Conservation (phyloP, 1,140 invertebrate species). For the Rhyacophila brunnea region DNA sequence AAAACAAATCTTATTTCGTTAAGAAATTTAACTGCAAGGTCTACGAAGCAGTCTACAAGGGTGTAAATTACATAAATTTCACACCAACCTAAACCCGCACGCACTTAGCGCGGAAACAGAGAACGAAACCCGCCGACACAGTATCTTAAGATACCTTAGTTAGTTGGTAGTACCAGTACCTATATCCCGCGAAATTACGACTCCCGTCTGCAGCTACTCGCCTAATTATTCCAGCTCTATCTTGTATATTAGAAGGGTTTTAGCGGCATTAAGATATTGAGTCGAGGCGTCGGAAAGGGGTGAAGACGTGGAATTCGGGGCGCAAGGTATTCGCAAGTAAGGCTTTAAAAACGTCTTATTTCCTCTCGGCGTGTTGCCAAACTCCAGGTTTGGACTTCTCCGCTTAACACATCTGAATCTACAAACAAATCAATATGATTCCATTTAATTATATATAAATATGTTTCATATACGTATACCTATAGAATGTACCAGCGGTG, state of each 20-base stretch:
- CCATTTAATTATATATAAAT: too few species aligned
- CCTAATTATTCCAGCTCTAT: conserved; percentile 32
- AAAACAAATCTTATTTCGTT: too few species aligned
- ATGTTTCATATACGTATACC: too few species aligned
- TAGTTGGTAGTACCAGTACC: too few species aligned
- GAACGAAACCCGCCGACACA: too few species aligned
- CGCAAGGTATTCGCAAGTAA: neutral
- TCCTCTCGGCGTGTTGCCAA: conserved; percentile 10
- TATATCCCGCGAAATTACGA: neutral
- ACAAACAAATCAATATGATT: too few species aligned
- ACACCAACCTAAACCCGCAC: conserved; percentile 2
- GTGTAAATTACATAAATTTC: neutral
- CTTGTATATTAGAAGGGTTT: conserved; percentile 26
- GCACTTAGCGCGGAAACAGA: neutral
- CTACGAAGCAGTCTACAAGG: neutral
- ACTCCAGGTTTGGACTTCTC: too few species aligned
- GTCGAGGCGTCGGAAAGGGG: conserved; percentile 19
- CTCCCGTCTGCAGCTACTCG: conserved; percentile 8
- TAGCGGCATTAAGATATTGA: conserved; percentile 35
- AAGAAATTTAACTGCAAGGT: too few species aligned
- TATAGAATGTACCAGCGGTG: too few species aligned
- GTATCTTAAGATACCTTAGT: too few species aligned
- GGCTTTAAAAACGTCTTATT: conserved; percentile 31
- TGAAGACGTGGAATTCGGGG: conserved; percentile 1
- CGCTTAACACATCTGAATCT: too few species aligned